Evolutionary conservation across 2,113 vertebrate genomes (phyloP).

Genomic region (Zosterops japonicus): DNA sequence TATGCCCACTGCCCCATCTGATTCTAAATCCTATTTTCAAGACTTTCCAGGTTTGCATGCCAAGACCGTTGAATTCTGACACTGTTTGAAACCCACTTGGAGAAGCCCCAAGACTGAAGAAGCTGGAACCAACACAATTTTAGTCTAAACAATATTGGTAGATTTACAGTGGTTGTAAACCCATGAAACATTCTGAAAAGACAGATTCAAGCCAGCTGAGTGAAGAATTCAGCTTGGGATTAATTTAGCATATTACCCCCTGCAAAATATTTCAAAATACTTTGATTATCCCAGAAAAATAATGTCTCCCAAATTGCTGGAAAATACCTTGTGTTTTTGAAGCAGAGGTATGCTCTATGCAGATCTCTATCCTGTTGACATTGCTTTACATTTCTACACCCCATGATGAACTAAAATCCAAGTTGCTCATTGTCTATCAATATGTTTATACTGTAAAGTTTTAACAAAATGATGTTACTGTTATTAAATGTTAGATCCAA

Average conservation of each 20-base stretch:
- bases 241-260: not conserved
- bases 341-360: rapidly evolving
- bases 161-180: not conserved
- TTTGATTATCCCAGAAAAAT: not conserved
- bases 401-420: not conserved
- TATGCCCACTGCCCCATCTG: not conserved
- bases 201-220: not conserved
- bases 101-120: not conserved
- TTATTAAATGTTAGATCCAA: not conserved
- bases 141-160: not conserved
- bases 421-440: not conserved
- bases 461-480: not conserved
- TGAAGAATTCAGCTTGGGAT: not conserved
- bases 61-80: not conserved
- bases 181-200: not conserved
- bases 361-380: not conserved
- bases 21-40: not conserved
- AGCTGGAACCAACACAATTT: not conserved
- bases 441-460: not conserved
- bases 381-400: not conserved
- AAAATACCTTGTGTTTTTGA: not conserved
- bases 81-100: not conserved
- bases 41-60: not conserved
- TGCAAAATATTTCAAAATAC: not conserved
- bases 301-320: not conserved